These are phyloP conservation scores for Tympanuchus pallidicinctus DNA, from an alignment of 2,113 vertebrate genomes.

Conservation along the genomic window DNA sequence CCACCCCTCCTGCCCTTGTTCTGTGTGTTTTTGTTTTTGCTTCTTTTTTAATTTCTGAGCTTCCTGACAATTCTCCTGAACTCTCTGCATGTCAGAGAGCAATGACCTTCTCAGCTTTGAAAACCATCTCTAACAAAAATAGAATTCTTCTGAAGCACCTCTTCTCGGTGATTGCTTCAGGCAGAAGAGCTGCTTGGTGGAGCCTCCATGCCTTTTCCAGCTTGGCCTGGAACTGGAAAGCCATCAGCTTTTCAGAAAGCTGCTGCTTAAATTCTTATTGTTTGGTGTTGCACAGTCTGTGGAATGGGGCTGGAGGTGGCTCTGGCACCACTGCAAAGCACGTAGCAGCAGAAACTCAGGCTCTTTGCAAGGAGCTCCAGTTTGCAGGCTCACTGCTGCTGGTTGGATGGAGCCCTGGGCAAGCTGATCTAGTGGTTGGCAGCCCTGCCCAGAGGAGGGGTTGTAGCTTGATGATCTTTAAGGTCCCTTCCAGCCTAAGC, in stretches of 20 bases:
- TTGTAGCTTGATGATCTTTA: no score
- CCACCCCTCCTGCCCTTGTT: background rate
- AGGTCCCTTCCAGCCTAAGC: no score
- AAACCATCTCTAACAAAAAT: background rate
- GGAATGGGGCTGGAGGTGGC: background rate
- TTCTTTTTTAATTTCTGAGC: background rate
- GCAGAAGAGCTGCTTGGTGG: background rate
- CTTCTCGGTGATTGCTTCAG: background rate
- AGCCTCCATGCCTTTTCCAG: background rate
- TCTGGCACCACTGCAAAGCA: background rate
- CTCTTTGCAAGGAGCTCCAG: background rate
- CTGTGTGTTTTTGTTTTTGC: background rate
- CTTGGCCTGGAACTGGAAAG: background rate
- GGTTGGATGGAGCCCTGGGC: background rate
- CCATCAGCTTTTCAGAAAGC: background rate
- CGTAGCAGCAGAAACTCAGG: background rate
- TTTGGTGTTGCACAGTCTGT: background rate
- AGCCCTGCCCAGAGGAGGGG: no score
- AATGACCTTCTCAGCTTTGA: background rate
- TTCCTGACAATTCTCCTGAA: constrained; percentile 6
- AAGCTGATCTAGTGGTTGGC: no score
- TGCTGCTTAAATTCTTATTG: background rate
- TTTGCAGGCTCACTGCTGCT: background rate
- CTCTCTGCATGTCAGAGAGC: background rate
- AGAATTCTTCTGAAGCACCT: background rate